These are phyloP conservation scores for Entelurus aequoreus DNA, from an alignment of 2,113 vertebrate genomes.

Conservation along the genomic window DNA sequence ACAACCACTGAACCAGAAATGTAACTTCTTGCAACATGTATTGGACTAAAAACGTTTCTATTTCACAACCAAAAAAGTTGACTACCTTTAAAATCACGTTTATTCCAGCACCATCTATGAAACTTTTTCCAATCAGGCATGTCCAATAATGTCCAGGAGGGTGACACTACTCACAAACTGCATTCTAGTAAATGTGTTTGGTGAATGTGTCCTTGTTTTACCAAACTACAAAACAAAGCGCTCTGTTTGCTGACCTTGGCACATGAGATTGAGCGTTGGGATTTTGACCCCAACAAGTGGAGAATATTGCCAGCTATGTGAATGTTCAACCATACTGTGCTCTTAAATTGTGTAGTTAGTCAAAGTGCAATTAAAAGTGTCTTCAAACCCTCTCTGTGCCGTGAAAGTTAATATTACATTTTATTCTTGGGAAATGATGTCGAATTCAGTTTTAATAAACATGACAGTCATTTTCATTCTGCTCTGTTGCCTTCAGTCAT, in stretches of 20 bases:
- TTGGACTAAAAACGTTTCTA: no score
- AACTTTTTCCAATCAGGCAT: no score
- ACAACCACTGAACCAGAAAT: no score
- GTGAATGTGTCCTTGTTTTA: conserved; percentile 12
- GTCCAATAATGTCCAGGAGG: no score
- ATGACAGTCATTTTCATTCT: background rate
- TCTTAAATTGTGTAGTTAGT: conserved; percentile 22
- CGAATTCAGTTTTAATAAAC: background rate
- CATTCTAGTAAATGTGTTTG: background rate
- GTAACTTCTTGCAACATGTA: no score
- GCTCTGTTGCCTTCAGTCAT: background rate
- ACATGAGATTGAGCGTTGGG: conserved; percentile 9
- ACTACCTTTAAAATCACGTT: no score
- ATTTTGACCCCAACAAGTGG: conserved; percentile 28
- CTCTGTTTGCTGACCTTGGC: conserved; percentile 23
- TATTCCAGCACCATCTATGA: no score
- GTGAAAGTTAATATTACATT: background rate
- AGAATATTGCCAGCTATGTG: conserved; percentile 24
- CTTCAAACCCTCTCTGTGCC: background rate
- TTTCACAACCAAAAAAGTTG: no score
- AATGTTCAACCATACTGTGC: conserved; percentile 37
- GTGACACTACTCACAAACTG: no score
- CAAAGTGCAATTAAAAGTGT: background rate
- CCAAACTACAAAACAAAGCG: conserved; percentile 20
- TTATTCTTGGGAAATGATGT: background rate